Percentiles rank a stretch among this genome's conserved stretches.
Evolutionary conservation across 2,797 vertebrate genomes (phyloP).

Genomic region (Cirrhinus mrigala): DNA sequence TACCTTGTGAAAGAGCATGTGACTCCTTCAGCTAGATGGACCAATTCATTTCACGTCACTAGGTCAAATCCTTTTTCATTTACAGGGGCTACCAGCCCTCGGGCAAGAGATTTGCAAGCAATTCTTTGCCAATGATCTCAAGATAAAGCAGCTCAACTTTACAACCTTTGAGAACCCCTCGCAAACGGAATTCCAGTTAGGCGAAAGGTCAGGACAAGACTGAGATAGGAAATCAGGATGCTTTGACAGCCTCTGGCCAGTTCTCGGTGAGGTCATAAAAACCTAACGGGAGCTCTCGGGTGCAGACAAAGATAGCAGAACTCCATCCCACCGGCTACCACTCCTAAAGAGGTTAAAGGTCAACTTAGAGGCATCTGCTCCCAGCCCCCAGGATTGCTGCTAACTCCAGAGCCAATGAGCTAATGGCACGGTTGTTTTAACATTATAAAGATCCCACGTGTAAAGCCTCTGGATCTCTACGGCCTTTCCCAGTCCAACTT

Average conservation of each 20-base stretch:
- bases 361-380: conserved; percentile 64
- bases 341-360: conserved; percentile 60
- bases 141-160: conserved; percentile 39
- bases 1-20: conserved; percentile 22
- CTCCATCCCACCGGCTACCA: conserved; percentile 44
- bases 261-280: conserved; percentile 58
- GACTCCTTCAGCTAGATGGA: conserved; percentile 19
- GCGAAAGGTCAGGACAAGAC: conserved; percentile 62
- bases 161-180: conserved; percentile 37
- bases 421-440: conserved; percentile 53
- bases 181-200: conserved; percentile 61
- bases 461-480: conserved; percentile 44
- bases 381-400: conserved; percentile 42
- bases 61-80: conserved; percentile 34
- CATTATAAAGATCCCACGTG: conserved; percentile 33
- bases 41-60: conserved; percentile 7
- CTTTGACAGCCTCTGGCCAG: conserved; percentile 27
- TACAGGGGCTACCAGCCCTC: not conserved
- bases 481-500: conserved; percentile 33
- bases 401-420: conserved; percentile 55
- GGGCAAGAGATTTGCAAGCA: conserved; percentile 13
- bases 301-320: conserved; percentile 55
- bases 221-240: conserved; percentile 37
- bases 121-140: conserved; percentile 21
- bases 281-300: conserved; percentile 57